Conservation (phyloP, 2,888 invertebrate species). For the Anarsia innoxiella region DNA sequence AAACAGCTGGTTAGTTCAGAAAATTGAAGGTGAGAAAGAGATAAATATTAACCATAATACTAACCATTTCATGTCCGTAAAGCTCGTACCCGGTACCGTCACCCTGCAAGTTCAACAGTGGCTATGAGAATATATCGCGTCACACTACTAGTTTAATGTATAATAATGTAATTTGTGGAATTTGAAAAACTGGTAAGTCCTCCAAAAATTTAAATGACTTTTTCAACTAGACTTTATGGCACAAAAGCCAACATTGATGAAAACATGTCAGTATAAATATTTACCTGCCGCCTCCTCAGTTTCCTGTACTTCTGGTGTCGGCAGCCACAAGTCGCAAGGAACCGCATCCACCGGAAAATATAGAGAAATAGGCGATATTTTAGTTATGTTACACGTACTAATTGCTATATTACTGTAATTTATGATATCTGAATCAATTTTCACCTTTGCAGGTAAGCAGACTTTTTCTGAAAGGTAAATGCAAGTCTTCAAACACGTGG, state of each 20-base stretch:
- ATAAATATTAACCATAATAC: conserved; percentile 34
- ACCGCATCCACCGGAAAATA: too few species aligned
- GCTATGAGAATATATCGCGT: conserved; percentile 68
- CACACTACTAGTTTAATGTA: background rate
- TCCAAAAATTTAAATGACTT: background rate
- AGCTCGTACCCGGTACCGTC: conserved; percentile 85
- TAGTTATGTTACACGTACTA: too few species aligned
- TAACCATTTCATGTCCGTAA: conserved; percentile 82
- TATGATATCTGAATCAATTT: too few species aligned
- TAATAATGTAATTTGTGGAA: background rate
- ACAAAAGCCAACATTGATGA: too few species aligned
- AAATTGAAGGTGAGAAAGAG: too few species aligned
- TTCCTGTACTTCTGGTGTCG: conserved; percentile 86
- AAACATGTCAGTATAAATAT: conserved; percentile 62
- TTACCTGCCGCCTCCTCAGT: conserved; percentile 86
- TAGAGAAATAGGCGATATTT: too few species aligned
- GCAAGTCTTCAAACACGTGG: too few species aligned
- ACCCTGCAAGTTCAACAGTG: conserved; percentile 81
- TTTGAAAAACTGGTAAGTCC: background rate
- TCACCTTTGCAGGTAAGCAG: too few species aligned
- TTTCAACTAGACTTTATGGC: background rate
- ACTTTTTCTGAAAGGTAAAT: too few species aligned
- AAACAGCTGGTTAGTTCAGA: too few species aligned
- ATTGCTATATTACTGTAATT: too few species aligned
- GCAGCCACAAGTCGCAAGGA: conserved; percentile 31